Base-by-base conservation (phyloP, 1,140 invertebrate genomes). In the Riptortus pedestris region DNA sequence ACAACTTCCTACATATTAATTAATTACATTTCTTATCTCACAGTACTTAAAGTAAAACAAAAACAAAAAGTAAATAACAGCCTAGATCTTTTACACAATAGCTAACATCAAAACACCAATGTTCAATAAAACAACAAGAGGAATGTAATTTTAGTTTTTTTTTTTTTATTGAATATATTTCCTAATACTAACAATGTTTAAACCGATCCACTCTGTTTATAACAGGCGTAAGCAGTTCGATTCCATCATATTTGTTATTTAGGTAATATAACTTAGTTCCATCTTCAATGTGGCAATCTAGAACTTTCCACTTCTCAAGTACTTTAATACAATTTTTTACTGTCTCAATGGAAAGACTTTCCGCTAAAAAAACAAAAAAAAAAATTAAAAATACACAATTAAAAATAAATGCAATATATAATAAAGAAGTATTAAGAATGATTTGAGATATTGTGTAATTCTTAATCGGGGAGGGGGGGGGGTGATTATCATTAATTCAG, bases 281-380 rank as follows among this genome's bases (percentile, higher is more conserved):
- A 33, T 80, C 79, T 67, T 85, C 78, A 18, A 78, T 77, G 71
- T 85, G 81, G 71, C 84, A 81, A 62, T 91, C 85, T 27, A 92
- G 71, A 14, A 90, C 79, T 62, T 84, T 81, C 85, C 85, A 87
- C 67, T 87, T 83, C 70, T 90, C 81, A 47, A 90, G 82, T 1
- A 91, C 70, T 67, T 87, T 86, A 11, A 91, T 72, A 43, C 88
- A 86, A 75, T 91, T 92, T 70, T 85, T 84, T 33, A 93, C 83
- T 0, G 87, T 82, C 72, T 91, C 88, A 2, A 86, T 82, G 22
- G 85, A 87, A 29, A 90, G 80, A 73, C 88, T 87, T 76, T 93
- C 91, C 67, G 83, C 90, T 93, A 73, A 59, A 78, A 76, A 67
- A 60, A 65, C 66, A 70, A 72, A 71, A 63, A 70, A 67, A 55